Conservation (phyloP, 1,140 invertebrate species). For the Lasioglossum baleicum region DNA sequence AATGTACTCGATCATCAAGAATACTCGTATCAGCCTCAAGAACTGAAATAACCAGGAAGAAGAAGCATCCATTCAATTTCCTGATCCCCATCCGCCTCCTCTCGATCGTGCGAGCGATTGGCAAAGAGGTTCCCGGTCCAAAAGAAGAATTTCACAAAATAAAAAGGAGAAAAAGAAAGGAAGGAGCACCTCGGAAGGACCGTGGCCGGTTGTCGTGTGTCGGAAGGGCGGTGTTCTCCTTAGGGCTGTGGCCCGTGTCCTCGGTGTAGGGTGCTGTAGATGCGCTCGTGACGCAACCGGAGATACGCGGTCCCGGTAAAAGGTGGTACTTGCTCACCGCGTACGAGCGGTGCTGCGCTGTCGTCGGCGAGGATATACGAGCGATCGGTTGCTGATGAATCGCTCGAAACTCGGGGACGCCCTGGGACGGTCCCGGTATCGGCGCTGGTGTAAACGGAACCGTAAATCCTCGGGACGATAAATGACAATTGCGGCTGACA, state of each 20-base stretch:
- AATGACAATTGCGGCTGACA: conserved; percentile 73
- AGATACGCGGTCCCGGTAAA: conserved; percentile 49
- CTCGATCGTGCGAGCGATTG: too few relatives aligned
- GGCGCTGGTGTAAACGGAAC: conserved; percentile 66
- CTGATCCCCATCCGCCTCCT: too few relatives aligned
- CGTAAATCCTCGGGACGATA: conserved; percentile 73
- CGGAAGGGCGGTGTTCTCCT: conserved; percentile 21
- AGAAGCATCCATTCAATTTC: too few relatives aligned
- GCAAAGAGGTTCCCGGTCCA: too few relatives aligned
- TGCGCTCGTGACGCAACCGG: conserved; percentile 10
- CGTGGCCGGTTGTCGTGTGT: too few relatives aligned
- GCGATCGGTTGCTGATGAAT: conserved; percentile 73
- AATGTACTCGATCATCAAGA: too few relatives aligned
- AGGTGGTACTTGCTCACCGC: conserved; percentile 44
- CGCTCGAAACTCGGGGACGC: conserved; percentile 61
- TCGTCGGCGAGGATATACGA: conserved; percentile 67
- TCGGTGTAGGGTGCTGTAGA: neutral
- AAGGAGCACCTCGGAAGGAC: neutral
- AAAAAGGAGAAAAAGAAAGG: neutral
- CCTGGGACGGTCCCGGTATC: conserved; percentile 56
- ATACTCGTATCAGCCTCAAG: too few relatives aligned
- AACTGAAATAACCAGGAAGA: too few relatives aligned
- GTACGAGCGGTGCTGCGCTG: conserved; percentile 42
- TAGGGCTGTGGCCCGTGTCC: neutral
- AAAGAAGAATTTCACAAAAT: too few relatives aligned